Conservation (phyloP, 2,113 vertebrate genomes). For the Caretta caretta region DNA sequence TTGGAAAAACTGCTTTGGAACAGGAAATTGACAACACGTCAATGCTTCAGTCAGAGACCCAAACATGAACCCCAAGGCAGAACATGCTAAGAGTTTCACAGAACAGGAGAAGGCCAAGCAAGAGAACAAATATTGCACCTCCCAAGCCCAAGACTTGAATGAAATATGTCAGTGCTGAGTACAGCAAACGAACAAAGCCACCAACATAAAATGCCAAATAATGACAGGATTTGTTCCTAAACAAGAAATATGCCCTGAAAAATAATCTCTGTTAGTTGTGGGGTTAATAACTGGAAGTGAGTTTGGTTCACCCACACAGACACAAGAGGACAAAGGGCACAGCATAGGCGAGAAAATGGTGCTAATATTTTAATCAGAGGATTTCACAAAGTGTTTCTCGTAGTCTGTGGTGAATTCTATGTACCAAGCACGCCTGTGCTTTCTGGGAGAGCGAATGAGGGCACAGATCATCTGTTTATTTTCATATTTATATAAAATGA, state of each 20-base stretch:
- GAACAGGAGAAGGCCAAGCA: neutral
- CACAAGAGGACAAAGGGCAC: neutral
- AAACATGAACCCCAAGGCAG: neutral
- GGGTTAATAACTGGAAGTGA: neutral
- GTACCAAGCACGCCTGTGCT: neutral
- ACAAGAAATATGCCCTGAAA: neutral
- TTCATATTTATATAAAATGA: neutral
- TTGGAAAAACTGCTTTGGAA: neutral
- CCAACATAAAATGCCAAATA: neutral
- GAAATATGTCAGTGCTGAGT: neutral
- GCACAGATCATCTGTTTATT: neutral
- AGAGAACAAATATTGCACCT: neutral
- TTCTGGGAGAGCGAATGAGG: neutral
- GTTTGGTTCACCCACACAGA: neutral
- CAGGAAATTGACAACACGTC: neutral
- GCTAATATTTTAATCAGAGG: neutral
- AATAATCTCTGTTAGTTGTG: neutral
- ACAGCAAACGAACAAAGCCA: neutral
- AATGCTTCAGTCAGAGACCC: neutral
- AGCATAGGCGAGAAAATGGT: neutral
- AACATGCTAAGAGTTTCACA: neutral
- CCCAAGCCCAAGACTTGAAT: neutral
- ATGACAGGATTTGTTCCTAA: neutral
- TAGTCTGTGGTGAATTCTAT: neutral
- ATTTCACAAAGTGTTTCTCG: neutral